Evolutionary conservation across 2,888 invertebrate species (phyloP), one percentile per base, ranked within the genome.

Genomic region (Sussaba pulchella): DNA sequence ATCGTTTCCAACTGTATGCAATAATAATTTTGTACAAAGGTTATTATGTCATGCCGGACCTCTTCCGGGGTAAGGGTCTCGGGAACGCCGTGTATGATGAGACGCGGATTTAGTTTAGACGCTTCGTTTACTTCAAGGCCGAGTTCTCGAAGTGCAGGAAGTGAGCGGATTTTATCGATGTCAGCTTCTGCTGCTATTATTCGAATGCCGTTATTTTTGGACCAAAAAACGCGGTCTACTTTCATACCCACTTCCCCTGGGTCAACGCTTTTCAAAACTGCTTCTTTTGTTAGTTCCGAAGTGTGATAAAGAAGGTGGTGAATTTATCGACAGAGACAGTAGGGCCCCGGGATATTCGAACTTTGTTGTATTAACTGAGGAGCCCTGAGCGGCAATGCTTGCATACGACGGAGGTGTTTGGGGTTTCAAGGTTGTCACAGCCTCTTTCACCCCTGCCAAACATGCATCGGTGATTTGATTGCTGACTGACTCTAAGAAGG

Each of bases 201-300:
- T 2, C 43, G 43, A 2, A 43, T 43, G n/a, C 43, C 6, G 43
- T 43, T 3, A 43, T 43, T 43, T 43, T 43, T 43, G 2, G 43
- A 10, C 10, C n/a, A 6, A 2, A n/a, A 10, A n/a, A 43, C 43
- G 10, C 43, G 43, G n/a, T 43, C 43, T 12, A 43, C 43, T 10
- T 43, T 43, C 43, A 43, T 43, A n/a, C 43, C 43, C n/a, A 43
- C 43, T 43, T 43, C 43, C n/a, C 12, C n/a, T 12, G 43, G 43
- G n/a, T 43, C 43, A 47, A 59, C 69, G 14, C 41, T 69, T 50
- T 43, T 43, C 12, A 43, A 12, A 12, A 43, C 43, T 12, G 43
- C 43, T 43, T 43, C 43, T 43, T 43, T 10, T 9, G 52, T 52
- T 17, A 21, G 8, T 21, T 19, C 10, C 2, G 52, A 52, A 9